A percentile compares a stretch with the other conserved stretches of the same genome.
Conservation (phyloP, 2,797 vertebrate genomes). For the Intellagama lesueurii region DNA sequence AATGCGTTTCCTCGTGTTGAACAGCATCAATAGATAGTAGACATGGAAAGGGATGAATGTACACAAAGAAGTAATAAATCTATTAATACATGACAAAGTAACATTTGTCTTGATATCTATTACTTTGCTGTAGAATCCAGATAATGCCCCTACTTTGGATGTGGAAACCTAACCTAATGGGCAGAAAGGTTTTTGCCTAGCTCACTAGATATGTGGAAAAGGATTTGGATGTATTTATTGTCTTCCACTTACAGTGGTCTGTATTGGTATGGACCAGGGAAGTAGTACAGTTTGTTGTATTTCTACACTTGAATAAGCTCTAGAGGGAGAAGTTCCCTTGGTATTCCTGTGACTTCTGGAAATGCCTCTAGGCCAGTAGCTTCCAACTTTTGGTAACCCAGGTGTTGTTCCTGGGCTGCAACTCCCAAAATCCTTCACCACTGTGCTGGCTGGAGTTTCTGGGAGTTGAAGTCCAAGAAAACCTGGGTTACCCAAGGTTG, state of each 20-base stretch:
- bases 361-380: background rate
- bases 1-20: background rate
- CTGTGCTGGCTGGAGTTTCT: too few relatives aligned
- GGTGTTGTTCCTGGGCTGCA: too few relatives aligned
- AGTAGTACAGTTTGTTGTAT: background rate
- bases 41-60: background rate
- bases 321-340: too few relatives aligned
- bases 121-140: too few relatives aligned
- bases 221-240: background rate
- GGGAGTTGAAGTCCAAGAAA: too few relatives aligned
- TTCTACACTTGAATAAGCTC: background rate
- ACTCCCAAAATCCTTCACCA: too few relatives aligned
- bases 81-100: background rate
- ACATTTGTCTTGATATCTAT: background rate
- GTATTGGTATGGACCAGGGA: too few relatives aligned
- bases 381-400: too few relatives aligned
- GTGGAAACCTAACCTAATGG: background rate
- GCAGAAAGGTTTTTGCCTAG: background rate
- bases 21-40: background rate
- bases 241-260: background rate
- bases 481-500: too few relatives aligned
- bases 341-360: background rate
- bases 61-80: background rate
- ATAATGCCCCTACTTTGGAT: background rate
- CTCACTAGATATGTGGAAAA: background rate